These are phyloP conservation scores for Drosophila albomicans DNA, from an alignment of 1,140 invertebrate species.

Conservation along the genomic window DNA sequence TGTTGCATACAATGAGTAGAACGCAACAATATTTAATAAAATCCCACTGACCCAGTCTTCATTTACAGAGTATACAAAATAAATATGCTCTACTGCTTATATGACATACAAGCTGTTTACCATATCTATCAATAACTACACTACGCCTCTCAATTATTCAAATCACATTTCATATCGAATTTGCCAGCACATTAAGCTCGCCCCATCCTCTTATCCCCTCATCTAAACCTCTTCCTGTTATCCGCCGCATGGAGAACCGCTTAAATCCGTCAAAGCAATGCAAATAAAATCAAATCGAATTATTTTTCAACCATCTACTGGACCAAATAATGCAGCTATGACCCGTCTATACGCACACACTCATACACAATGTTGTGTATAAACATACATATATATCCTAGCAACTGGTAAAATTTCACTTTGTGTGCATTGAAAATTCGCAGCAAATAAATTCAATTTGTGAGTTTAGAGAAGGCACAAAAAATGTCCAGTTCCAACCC, in stretches of 20 bases:
- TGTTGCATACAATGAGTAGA: too few species aligned
- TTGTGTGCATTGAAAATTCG: slow-evolving; percentile 76
- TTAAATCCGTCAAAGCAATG: slow-evolving; percentile 77
- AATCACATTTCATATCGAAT: slow-evolving; percentile 53
- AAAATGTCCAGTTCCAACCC: slow-evolving; percentile 42
- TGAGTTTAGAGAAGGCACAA: slow-evolving; percentile 61
- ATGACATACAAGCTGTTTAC: neutral
- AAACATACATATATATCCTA: slow-evolving; percentile 2
- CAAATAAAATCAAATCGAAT: slow-evolving; percentile 82
- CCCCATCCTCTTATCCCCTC: neutral
- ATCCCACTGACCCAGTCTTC: too few species aligned
- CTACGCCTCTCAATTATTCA: slow-evolving; percentile 37
- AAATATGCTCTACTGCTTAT: neutral
- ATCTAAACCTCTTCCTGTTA: neutral
- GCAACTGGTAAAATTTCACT: slow-evolving; percentile 48
- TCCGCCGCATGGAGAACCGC: slow-evolving; percentile 42
- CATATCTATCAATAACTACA: slow-evolving; percentile 25
- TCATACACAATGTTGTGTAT: neutral
- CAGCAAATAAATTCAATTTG: slow-evolving; percentile 80
- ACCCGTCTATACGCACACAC: slow-evolving; percentile 20
- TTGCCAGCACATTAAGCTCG: slow-evolving; percentile 65
- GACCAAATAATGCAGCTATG: slow-evolving; percentile 49
- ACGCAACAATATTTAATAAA: too few species aligned
- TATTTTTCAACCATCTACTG: slow-evolving; percentile 58
- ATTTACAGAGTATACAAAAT: neutral